phyloP scores from a whole-genome alignment of 2,113 vertebrate genomes.

The Anarrhichthys ocellatus region DNA sequence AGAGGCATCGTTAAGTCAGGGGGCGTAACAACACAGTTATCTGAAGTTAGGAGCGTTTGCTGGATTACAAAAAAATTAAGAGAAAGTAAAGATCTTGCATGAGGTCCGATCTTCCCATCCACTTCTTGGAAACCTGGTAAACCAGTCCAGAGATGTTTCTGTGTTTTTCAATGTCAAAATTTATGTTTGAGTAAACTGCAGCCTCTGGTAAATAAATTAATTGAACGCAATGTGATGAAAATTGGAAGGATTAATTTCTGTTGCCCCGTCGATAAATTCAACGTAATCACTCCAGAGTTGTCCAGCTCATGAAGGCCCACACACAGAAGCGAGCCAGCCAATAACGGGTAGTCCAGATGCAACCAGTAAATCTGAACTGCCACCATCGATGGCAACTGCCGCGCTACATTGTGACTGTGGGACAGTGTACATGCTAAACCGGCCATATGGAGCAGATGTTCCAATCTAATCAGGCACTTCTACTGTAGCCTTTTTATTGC shows the following conservation, averaged over 20 bases:
- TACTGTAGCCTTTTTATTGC: constrained; percentile 59
- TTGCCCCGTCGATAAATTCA: neutral
- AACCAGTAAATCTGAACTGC: constrained; percentile 3
- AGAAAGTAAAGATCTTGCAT: neutral
- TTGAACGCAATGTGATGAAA: neutral
- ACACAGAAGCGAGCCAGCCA: neutral
- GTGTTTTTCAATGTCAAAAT: neutral
- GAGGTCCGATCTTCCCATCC: too few relatives aligned
- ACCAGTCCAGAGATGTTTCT: neutral
- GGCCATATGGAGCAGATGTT: constrained; percentile 56
- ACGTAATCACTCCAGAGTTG: neutral
- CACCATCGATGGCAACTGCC: constrained; percentile 1
- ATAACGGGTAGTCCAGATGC: constrained; percentile 19
- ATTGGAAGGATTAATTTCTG: neutral
- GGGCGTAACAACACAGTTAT: neutral
- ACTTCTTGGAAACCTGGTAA: neutral
- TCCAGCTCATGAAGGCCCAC: neutral
- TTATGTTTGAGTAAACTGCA: neutral
- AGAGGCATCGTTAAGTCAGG: too few relatives aligned
- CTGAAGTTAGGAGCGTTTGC: neutral
- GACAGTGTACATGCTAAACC: neutral
- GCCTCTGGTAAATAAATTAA: neutral
- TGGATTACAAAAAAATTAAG: too few relatives aligned
- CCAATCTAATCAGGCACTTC: constrained; percentile 46
- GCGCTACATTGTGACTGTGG: constrained; percentile 11